Evolutionary conservation across 1,140 invertebrate genomes (phyloP), one percentile per base, ranked within the genome.

Genomic region (Antheraea mylitta): DNA sequence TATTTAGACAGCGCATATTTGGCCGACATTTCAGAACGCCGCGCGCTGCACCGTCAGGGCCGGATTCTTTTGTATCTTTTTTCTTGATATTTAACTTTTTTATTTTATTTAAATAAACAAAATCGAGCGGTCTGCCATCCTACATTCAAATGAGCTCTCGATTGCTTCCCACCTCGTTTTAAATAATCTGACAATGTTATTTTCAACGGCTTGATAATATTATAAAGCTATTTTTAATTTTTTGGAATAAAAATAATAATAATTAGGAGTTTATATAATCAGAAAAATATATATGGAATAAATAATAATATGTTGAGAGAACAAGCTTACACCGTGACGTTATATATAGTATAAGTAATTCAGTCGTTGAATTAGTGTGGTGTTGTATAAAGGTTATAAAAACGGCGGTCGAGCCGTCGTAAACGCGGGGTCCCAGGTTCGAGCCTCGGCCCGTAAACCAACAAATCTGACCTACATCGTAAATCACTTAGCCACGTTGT

Each of bases 401-500:
- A 84, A 67, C 69, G 67, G 38, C 69, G 71, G 79, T 74, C 71
- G 79, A 75, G 75, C 72, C 70, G 77, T 81, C 82, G 76, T 88
- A 90, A 90, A 88, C 77, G 68, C 69, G 76, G 80, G 83, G 85
- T 82, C 81, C 84, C 79, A 72, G 80, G 89, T 89, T 91, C 82
- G 84, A 85, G 76, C 75, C 77, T 73, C 76, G 71, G 72, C 79
- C 78, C 81, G 86, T 87, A 89, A 90, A 91, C 89, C 82, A 90
- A 91, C 89, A 91, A 91, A 91, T 91, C 87, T 90, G 86, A 91
- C 86, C 89, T 81, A 83, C 74, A 79, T 89, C 89, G 81, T 91
- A 91, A 91, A 91, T 91, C 89, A 91, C 83, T 91, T 91, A 91
- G 83, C 80, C 89, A 86, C 88, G 83, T 77, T 85, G 81, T 87